Percentiles rank a stretch among this genome's conserved stretches.
Conservation (phyloP, 2,113 vertebrate genomes). For the Neodontobutis hainanensis region DNA sequence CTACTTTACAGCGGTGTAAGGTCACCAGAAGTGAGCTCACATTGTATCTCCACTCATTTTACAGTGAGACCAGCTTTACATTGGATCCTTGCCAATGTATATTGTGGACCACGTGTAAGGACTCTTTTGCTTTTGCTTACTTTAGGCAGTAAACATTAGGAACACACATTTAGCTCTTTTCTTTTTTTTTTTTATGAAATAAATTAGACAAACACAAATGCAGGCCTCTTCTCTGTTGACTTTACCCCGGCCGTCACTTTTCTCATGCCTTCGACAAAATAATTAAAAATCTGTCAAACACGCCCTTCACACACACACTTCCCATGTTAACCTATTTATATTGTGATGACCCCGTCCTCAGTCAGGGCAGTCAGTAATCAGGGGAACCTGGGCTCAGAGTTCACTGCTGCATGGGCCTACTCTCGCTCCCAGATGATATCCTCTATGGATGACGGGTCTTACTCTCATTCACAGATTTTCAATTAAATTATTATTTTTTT, state of each 20-base stretch:
- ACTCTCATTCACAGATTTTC: too few relatives aligned
- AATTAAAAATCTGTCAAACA: constrained; percentile 55
- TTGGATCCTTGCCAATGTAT: constrained; percentile 63
- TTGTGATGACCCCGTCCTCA: neutral
- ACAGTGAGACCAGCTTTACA: constrained; percentile 69
- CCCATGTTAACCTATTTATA: constrained; percentile 42
- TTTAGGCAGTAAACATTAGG: constrained; percentile 74
- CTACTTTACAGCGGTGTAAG: constrained; percentile 49
- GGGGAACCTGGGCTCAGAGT: too few relatives aligned
- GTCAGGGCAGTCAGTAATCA: neutral
- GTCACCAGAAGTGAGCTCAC: constrained; percentile 35
- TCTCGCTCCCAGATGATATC: too few relatives aligned
- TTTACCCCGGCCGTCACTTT: constrained; percentile 61
- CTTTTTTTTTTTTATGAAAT: constrained; percentile 54
- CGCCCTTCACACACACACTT: constrained; percentile 41
- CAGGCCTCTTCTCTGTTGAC: constrained; percentile 71
- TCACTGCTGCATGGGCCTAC: too few relatives aligned
- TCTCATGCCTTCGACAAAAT: constrained; percentile 57
- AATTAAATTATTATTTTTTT: too few relatives aligned
- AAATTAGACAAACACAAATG: constrained; percentile 69
- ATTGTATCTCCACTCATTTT: constrained; percentile 58
- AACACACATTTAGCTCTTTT: constrained; percentile 70
- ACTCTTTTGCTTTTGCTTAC: constrained; percentile 56
- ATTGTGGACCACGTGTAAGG: constrained; percentile 66
- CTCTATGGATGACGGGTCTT: too few relatives aligned